Conservation (phyloP, 1,140 invertebrate species). For the Adelges cooleyi region DNA sequence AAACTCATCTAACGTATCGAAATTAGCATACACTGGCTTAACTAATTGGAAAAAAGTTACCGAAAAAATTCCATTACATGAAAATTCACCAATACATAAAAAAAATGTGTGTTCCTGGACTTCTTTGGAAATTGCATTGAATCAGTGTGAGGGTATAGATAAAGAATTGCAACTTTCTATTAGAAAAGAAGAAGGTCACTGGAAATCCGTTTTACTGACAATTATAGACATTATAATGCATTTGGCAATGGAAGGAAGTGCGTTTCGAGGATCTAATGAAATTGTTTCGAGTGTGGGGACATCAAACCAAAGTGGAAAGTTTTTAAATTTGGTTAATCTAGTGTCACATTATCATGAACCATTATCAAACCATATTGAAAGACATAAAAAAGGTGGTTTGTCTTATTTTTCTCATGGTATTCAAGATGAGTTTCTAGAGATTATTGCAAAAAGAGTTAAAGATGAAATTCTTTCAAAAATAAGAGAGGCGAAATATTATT, state of each 20-base stretch:
- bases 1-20: neutral
- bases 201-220: neutral
- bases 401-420: neutral
- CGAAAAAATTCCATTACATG: neutral
- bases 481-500: neutral
- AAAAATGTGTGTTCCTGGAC: neutral
- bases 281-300: neutral
- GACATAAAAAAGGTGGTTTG: neutral
- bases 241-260: neutral
- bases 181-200: neutral
- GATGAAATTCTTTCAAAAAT: slow-evolving; percentile 26
- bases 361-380: no score
- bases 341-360: neutral
- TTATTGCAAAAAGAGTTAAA: slow-evolving; percentile 27
- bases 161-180: neutral
- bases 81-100: neutral
- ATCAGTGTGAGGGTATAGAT: neutral
- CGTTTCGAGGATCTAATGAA: neutral
- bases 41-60: neutral
- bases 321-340: neutral
- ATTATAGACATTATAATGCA: neutral
- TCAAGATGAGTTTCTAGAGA: slow-evolving; percentile 15
- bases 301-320: slow-evolving; percentile 2
- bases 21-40: neutral
- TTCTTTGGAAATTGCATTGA: neutral